A percentile compares a stretch with the other conserved stretches of the same genome.
Conservation (phyloP, 2,113 vertebrate genomes). For the Arothron firmamentum region DNA sequence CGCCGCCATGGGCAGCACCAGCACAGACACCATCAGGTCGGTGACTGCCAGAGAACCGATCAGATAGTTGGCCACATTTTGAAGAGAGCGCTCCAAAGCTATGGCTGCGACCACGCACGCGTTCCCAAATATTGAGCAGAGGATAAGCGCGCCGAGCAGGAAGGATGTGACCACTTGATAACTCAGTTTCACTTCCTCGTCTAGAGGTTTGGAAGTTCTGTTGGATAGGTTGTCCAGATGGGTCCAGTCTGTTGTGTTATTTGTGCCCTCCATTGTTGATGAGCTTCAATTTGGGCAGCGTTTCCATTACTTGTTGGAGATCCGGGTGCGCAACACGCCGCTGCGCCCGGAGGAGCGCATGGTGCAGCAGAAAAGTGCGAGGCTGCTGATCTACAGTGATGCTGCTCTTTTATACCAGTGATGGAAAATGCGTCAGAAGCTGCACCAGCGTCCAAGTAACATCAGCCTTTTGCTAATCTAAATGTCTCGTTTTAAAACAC, state of each 20-base stretch:
- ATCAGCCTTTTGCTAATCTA: not conserved
- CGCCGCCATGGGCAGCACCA: slow-evolving; percentile 96
- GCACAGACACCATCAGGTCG: slow-evolving; percentile 97
- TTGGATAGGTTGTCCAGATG: slow-evolving; percentile 47
- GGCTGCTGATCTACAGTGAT: slow-evolving; percentile 51
- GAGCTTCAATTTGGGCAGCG: slow-evolving; percentile 1
- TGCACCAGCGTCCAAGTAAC: slow-evolving; percentile 12
- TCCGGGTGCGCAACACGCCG: slow-evolving; percentile 23
- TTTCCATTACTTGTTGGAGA: slow-evolving; percentile 29
- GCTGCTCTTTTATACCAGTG: slow-evolving; percentile 67
- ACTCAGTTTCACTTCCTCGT: slow-evolving; percentile 79
- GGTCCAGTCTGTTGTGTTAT: slow-evolving; percentile 76
- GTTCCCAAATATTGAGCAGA: slow-evolving; percentile 92
- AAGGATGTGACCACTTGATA: slow-evolving; percentile 89
- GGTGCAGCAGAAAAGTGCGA: slow-evolving; percentile 17
- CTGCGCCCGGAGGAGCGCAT: slow-evolving; percentile 26
- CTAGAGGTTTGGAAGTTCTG: slow-evolving; percentile 43
- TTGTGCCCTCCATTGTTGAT: slow-evolving; percentile 76
- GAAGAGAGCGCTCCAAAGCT: slow-evolving; percentile 89
- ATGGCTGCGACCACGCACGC: slow-evolving; percentile 95
- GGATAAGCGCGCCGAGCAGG: slow-evolving; percentile 85
- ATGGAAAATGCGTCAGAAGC: slow-evolving; percentile 73
- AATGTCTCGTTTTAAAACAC: not conserved
- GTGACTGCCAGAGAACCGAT: slow-evolving; percentile 95
- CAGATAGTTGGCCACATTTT: slow-evolving; percentile 96